Percentiles rank a stretch among this genome's conserved stretches.
These are phyloP conservation scores for Limanda limanda DNA, from an alignment of 2,113 vertebrate genomes.

Conservation along the genomic window DNA sequence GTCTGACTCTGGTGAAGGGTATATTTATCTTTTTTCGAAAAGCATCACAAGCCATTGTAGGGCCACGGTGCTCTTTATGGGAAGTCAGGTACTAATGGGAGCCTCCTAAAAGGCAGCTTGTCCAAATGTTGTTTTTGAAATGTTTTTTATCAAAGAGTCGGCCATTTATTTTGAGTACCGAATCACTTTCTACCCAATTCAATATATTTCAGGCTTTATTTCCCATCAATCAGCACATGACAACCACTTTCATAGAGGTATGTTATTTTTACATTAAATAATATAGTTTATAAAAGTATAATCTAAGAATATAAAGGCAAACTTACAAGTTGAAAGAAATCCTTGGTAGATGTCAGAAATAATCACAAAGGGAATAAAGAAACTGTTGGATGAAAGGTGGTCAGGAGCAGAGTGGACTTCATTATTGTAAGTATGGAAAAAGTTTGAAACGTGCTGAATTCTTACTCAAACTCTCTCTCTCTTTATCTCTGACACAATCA, in stretches of 20 bases:
- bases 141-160: conserved; percentile 13
- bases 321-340: background rate
- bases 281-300: too few species aligned
- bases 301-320: too few species aligned
- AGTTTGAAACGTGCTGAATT: background rate
- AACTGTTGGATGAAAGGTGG: background rate
- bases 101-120: background rate
- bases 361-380: conserved; percentile 5
- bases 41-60: conserved; percentile 1
- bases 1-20: conserved; percentile 57
- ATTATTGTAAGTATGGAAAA: background rate
- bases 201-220: too few species aligned
- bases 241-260: too few species aligned
- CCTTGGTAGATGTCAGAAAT: background rate
- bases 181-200: background rate
- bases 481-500: background rate
- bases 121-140: background rate
- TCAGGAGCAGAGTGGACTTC: background rate
- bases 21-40: conserved; percentile 57
- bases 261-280: too few species aligned
- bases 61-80: conserved; percentile 7
- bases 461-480: background rate
- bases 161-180: background rate
- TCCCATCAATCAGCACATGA: too few species aligned
- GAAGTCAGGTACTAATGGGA: conserved; percentile 18